Base-by-base conservation (phyloP, 2,113 vertebrate species). In the Coryphaenoides rupestris region DNA sequence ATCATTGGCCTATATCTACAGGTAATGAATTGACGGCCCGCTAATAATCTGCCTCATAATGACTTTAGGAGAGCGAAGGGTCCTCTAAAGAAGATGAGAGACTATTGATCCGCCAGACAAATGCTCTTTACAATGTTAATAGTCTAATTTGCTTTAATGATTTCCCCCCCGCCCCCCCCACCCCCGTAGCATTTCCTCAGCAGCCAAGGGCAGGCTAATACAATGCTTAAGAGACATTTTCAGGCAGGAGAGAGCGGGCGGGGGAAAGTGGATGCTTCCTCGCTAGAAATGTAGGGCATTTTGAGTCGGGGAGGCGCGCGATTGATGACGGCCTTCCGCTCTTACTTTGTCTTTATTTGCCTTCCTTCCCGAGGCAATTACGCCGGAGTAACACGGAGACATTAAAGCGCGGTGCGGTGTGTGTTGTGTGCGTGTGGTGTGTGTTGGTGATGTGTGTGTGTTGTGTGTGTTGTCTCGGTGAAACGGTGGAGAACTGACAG, bases 21-120 rank as follows among this genome's bases (percentile, higher is more conserved):
- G 88, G 91, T 93, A 94, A 95, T 94, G 92, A 95, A 96, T 93
- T 89, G 91, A 91, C 88, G 85, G 82, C 90, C 88, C 91, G 28
- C 28, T 92, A 91, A 92, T 93, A 91, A 94, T 93, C 91, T 92
- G 83, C 88, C 91, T 93, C 92, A 89, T 94, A 91, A 95, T 92
- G 90, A 86, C 90, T 93, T 93, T 92, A 94, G 92, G 92, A 95
- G 92, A 94, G 93, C 91, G 84, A 92, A 89, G 92, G 92, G 90
- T 90, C 90, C 90, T 93, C 91, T 94, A 94, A 94, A 94, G 89
- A 91, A 91, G 92, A 92, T 89, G 90, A 92, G 87, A 89, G 90
- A 89, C 89, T 93, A 95, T 96, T 91, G 93, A 96, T 95, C 93
- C 91, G 89, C 89, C 90, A 91, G 90, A 92, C 91, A 88, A 93